Evolutionary conservation across 35 echinoderm and acorn worm species (phyloP).

Genomic region (Apostichopus japonicus): DNA sequence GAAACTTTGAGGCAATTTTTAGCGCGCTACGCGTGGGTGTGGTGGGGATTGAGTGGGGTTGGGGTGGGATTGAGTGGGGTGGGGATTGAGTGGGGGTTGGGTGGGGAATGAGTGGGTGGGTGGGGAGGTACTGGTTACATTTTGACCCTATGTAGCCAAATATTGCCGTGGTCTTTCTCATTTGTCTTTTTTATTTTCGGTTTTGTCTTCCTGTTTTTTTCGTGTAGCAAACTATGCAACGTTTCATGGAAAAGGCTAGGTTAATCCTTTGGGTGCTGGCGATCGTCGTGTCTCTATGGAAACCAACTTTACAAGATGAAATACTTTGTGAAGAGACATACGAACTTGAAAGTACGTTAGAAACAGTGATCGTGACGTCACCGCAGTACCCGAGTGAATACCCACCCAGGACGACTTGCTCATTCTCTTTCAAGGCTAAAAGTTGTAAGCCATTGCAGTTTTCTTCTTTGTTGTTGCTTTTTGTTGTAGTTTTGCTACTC

Average conservation of each 20-base stretch:
- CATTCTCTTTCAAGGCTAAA: constrained; percentile 4
- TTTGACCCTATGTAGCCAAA: too few relatives aligned
- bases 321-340: not conserved
- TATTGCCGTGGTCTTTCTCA: too few relatives aligned
- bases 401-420: not conserved
- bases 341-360: not conserved
- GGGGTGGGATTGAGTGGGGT: too few relatives aligned
- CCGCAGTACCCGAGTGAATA: not conserved
- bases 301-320: not conserved
- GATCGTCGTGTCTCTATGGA: not conserved
- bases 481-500: too few relatives aligned
- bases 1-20: too few relatives aligned
- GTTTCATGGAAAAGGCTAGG: not conserved
- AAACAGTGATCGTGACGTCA: not conserved
- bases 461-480: too few relatives aligned
- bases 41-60: too few relatives aligned
- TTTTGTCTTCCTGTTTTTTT: not conserved
- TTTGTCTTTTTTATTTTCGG: not conserved
- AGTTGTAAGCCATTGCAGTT: not conserved
- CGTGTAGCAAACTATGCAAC: not conserved
- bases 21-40: too few relatives aligned
- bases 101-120: too few relatives aligned
- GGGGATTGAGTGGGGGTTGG: too few relatives aligned
- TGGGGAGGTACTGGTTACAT: too few relatives aligned
- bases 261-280: not conserved